Conservation (phyloP, 2,797 vertebrate species). For the Podarcis lilfordi region DNA sequence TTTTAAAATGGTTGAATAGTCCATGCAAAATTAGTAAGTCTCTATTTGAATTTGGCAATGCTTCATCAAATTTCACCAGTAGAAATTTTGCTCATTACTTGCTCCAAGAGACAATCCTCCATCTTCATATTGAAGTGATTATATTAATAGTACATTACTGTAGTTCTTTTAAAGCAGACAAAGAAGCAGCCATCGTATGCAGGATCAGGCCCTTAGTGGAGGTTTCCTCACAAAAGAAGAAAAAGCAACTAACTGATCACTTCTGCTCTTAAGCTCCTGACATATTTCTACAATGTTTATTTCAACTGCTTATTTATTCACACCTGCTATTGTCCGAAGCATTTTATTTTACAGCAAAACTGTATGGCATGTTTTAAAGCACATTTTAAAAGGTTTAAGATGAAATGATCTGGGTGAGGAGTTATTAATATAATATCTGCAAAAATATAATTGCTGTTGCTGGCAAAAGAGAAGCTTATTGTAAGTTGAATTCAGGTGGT, state of each 20-base stretch:
- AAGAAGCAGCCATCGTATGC: not conserved
- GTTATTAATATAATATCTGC: not conserved
- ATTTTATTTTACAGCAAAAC: not conserved
- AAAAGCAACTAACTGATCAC: not conserved
- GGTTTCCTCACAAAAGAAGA: not conserved
- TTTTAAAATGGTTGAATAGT: not conserved
- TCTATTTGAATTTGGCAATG: not conserved
- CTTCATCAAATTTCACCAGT: not conserved
- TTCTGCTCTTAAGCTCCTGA: not conserved
- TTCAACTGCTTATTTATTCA: not conserved
- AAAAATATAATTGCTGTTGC: not conserved
- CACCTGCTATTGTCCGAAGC: not conserved
- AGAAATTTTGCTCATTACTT: not conserved
- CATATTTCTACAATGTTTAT: not conserved
- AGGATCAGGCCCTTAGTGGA: not conserved
- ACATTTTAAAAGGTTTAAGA: not conserved
- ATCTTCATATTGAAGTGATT: not conserved
- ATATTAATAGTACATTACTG: rapidly evolving
- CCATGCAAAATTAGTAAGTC: not conserved
- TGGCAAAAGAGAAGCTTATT: not conserved
- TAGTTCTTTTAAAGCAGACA: too few species aligned
- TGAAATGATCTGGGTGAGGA: not conserved
- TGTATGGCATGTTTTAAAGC: not conserved
- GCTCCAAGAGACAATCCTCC: not conserved
- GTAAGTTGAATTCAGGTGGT: not conserved